phyloP scores from a whole-genome alignment of 2,888 invertebrate species.

The Thumatha senex region DNA sequence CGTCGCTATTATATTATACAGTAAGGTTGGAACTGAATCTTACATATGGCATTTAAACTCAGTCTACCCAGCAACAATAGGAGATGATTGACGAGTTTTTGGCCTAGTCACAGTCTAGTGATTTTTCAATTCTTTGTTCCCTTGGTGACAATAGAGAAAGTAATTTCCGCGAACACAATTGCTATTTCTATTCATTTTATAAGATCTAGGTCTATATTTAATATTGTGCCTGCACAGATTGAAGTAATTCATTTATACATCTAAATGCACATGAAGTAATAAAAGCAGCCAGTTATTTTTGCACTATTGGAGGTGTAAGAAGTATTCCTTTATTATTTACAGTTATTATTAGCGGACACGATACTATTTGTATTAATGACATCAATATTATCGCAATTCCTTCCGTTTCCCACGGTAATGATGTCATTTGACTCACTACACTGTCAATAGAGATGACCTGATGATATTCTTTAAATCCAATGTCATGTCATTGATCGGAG shows the following conservation, averaged over 20 bases:
- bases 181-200: slow-evolving; percentile 20
- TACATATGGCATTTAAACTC: slow-evolving; percentile 23
- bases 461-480: no score
- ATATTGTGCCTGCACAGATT: not conserved
- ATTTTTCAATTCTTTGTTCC: slow-evolving; percentile 51
- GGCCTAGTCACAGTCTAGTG: slow-evolving; percentile 43
- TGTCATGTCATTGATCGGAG: no score
- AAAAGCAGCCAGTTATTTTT: slow-evolving; percentile 37
- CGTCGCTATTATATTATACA: slow-evolving; percentile 16
- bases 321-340: no score
- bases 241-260: slow-evolving; percentile 8
- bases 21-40: slow-evolving; percentile 15
- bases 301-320: not conserved
- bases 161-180: slow-evolving; percentile 33
- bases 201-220: slow-evolving; percentile 12
- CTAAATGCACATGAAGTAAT: slow-evolving; percentile 36
- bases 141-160: slow-evolving; percentile 57
- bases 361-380: no score
- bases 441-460: no score
- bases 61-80: slow-evolving; percentile 42
- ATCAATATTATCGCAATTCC: no score
- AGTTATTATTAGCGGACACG: no score
- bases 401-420: no score
- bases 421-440: no score
- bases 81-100: slow-evolving; percentile 54